Base-by-base conservation (phyloP, 2,888 invertebrate genomes). In the Athalia cordata region DNA sequence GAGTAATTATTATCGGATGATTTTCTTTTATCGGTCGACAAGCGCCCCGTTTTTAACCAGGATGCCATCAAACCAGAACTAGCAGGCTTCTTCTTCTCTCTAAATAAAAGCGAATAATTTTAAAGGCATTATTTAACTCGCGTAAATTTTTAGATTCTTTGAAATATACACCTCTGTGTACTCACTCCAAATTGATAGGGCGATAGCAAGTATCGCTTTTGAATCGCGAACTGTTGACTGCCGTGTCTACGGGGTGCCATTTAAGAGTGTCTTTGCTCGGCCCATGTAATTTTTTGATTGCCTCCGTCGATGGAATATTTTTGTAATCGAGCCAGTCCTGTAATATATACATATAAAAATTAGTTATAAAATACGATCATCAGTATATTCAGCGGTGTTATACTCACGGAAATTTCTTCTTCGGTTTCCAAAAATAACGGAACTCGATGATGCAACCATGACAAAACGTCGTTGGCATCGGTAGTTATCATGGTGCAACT, bases 401-500 rank as follows among this genome's bases (percentile, higher is more conserved):
- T 66, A 87, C 90, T 86, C 84, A 94, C 95, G 84, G 92, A 88
- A 81, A 94, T 92, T 88, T 94, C 92, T 84, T 94, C 91, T 59
- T 95, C 93, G 52, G 92, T 93, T 78, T 94, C 93, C 65, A 97
- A 91, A 84, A 96, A 92, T n/a, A 96, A 95, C 78, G 96, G 96
- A 93, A 95, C 94, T 86, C 96, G 92, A 84, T 96, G 94, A 90
- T 96, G 96, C 74, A 96, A 90, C 94, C 95, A 95, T 52, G 93
- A 91, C 81, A 96, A 88, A 13, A 93, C 92, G 57, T 92, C 89
- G 81, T 94, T 94, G 0, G 96, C 93, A 64, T 95, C 94, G 92
- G 94, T 95, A 13, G 97, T 97, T 67, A 97, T 94, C 2, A 96
- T 91, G 65, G 95, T 93, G 87, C 95, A 96, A 81, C 94, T 95